These are phyloP conservation scores for Cryptoblepharus egeriae DNA, from an alignment of 2,797 vertebrate genomes.

Conservation along the genomic window DNA sequence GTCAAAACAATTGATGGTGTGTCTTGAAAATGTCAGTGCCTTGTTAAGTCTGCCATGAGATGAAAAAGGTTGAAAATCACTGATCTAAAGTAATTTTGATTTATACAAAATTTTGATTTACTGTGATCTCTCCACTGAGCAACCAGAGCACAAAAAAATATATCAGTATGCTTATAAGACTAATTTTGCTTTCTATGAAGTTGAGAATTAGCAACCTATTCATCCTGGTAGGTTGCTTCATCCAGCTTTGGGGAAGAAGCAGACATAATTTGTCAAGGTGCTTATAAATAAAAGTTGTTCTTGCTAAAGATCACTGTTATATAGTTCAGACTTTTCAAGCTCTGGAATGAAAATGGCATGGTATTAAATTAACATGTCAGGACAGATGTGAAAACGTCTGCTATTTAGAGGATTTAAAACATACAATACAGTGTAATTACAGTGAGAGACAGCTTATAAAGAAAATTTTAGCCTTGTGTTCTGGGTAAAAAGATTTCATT, in stretches of 20 bases:
- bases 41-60: too few species aligned
- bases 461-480: constrained; percentile 27
- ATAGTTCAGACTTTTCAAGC: neutral
- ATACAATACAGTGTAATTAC: too few species aligned
- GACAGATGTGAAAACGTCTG: constrained; percentile 4
- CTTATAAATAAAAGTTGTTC: fast-evolving
- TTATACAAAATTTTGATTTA: constrained; percentile 1
- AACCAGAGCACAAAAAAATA: neutral
- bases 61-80: too few species aligned
- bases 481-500: too few species aligned
- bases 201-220: neutral
- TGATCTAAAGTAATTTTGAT: too few species aligned
- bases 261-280: constrained; percentile 5
- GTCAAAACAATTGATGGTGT: too few species aligned
- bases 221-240: neutral
- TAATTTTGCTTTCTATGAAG: neutral
- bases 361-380: constrained; percentile 12
- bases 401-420: constrained; percentile 10
- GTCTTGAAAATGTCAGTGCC: too few species aligned
- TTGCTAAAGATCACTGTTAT: neutral
- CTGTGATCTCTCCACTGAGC: neutral
- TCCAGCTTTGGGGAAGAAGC: neutral
- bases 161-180: neutral
- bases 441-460: too few species aligned
- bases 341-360: neutral